Conservation (phyloP, 2,797 vertebrate genomes). For the Artibeus jamaicensis region DNA sequence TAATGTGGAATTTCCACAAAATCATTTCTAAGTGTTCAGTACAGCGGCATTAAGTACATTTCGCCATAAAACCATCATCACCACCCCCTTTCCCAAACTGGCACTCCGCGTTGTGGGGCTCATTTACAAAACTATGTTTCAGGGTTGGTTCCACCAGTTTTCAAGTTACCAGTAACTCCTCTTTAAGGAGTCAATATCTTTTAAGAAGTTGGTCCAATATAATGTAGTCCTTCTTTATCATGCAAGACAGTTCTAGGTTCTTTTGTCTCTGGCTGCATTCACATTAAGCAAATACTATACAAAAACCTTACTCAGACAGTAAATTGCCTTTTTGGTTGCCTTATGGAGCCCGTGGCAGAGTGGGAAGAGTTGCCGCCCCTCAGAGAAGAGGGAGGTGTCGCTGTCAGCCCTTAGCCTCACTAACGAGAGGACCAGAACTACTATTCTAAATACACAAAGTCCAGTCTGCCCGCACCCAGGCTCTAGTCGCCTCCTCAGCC, state of each 20-base stretch:
- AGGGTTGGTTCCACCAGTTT: neutral
- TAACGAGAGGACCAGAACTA: neutral
- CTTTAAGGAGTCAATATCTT: neutral
- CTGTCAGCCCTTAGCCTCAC: neutral
- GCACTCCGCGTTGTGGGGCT: neutral
- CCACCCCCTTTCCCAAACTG: neutral
- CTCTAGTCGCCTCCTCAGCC: neutral
- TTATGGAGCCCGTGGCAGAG: neutral
- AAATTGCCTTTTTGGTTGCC: neutral
- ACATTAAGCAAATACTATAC: neutral
- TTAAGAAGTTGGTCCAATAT: neutral
- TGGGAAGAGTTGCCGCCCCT: neutral
- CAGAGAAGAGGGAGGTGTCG: neutral
- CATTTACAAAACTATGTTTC: neutral
- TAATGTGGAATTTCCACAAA: neutral
- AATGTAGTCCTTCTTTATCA: neutral
- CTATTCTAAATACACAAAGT: neutral
- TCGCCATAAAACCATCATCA: neutral
- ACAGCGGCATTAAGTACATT: neutral
- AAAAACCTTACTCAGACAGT: neutral
- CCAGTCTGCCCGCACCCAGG: neutral
- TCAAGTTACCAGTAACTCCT: neutral
- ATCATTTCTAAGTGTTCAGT: neutral
- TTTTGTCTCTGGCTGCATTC: neutral
- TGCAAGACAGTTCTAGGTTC: neutral